These are phyloP conservation scores for Gymnopithys bicolor DNA, from an alignment of 2,797 vertebrate genomes.

Conservation along the genomic window DNA sequence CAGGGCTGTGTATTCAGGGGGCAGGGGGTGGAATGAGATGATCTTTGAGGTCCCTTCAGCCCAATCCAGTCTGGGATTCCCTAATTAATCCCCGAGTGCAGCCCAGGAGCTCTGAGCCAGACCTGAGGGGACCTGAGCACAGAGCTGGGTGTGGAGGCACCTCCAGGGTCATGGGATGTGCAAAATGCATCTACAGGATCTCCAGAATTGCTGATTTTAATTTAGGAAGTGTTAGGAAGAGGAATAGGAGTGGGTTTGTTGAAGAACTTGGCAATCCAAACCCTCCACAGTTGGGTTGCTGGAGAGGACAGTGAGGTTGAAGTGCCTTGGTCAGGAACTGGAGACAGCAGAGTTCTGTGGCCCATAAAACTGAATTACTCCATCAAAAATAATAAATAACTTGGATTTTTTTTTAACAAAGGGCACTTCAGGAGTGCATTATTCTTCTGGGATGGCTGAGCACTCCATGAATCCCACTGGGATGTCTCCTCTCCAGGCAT, in stretches of 20 bases:
- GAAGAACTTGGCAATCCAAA: background rate
- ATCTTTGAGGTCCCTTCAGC: background rate
- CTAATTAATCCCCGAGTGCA: background rate
- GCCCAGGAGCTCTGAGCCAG: background rate
- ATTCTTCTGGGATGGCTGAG: fast-evolving
- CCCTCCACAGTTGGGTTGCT: background rate
- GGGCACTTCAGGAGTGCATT: background rate
- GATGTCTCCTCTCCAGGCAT: fast-evolving
- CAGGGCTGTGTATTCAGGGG: background rate
- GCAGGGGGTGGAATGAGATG: background rate
- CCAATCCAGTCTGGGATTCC: background rate
- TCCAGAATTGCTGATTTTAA: background rate
- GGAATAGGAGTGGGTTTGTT: fast-evolving
- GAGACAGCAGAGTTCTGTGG: background rate
- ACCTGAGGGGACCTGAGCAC: background rate
- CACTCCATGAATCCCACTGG: fast-evolving
- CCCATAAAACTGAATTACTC: fast-evolving
- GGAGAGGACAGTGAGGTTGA: background rate
- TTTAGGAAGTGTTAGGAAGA: background rate
- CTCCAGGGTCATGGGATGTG: background rate
- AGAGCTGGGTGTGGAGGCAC: background rate
- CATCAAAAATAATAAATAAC: background rate
- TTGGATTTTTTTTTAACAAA: background rate
- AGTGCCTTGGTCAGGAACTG: background rate
- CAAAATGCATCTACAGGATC: background rate